Conservation (phyloP, 2,113 vertebrate genomes). For the Clarias macrocephalus region DNA sequence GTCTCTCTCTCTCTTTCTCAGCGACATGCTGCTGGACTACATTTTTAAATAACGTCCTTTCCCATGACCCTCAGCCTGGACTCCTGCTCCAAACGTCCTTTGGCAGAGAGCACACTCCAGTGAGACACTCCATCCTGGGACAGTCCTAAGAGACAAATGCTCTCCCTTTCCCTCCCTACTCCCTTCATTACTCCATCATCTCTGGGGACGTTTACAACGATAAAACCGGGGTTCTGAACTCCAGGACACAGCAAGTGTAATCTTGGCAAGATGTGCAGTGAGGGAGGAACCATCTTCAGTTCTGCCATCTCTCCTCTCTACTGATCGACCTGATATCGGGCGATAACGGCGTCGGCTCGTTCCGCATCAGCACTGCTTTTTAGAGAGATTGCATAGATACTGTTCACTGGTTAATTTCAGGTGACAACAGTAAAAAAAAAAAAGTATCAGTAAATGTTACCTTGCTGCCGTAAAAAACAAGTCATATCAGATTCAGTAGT, state of each 20-base stretch:
- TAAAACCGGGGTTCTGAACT: neutral
- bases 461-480: too few species aligned
- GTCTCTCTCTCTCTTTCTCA: neutral
- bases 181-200: neutral
- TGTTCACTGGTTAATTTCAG: neutral
- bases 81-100: neutral
- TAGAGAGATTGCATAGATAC: too few species aligned
- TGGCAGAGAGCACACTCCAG: neutral
- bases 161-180: neutral
- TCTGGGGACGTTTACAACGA: neutral
- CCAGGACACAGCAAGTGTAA: neutral
- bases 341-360: neutral
- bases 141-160: neutral
- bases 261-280: neutral
- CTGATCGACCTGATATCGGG: neutral
- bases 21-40: neutral
- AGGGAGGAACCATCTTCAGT: neutral
- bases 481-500: too few species aligned
- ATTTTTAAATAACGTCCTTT: conserved; percentile 41
- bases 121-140: neutral
- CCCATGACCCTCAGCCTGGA: conserved; percentile 55
- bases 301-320: neutral
- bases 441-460: too few species aligned
- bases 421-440: neutral
- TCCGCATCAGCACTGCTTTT: neutral